Base-by-base conservation (phyloP, 2,113 vertebrate genomes). In the Falcunculus frontatus region DNA sequence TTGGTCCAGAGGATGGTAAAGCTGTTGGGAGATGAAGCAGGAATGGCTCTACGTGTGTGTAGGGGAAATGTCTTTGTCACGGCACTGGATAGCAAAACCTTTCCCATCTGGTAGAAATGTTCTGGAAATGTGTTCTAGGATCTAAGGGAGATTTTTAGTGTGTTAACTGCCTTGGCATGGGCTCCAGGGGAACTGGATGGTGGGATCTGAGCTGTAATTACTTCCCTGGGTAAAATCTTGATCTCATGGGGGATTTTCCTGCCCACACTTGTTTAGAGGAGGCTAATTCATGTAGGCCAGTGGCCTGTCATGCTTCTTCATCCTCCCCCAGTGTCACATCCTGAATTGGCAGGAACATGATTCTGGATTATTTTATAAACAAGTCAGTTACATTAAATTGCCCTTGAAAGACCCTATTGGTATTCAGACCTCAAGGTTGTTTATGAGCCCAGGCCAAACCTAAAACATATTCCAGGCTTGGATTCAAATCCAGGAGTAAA, bases 291-390 rank as follows among this genome's bases (percentile, higher is more conserved):
- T 86, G 39, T 30, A 74, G 52, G 41, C 81, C 52, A 84, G 62
- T 35, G 56, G 73, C 26, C 49, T 93, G 87, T 84, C 47, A 52
- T 2, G 17, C 72, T 90, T 89, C 80, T 90, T 47, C 55, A 11
- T 81, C 56, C 35, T 86, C 27, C 33, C 55, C 16, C 30, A 20
- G 55, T 90, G 41, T 94, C 64, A 62, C 37, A 74, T 77, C 75
- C 79, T 87, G 10, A 70, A 74, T 32, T 13, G 4, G 64, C 83
- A 81, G 72, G 30, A 83, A 90, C 52, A 60, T 11, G 59, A 50
- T 81, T 92, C 69, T 90, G 44, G 55, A 84, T 92, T 86, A 68
- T 64, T 84, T 47, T 92, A 76, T 95, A 93, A 94, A 88, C 60
- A 88, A 92, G 78, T 37, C 26, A 55, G 72, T 89, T 92, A 82